Base-by-base conservation (phyloP, 2,113 vertebrate genomes). In the Amphilophus citrinellus region DNA sequence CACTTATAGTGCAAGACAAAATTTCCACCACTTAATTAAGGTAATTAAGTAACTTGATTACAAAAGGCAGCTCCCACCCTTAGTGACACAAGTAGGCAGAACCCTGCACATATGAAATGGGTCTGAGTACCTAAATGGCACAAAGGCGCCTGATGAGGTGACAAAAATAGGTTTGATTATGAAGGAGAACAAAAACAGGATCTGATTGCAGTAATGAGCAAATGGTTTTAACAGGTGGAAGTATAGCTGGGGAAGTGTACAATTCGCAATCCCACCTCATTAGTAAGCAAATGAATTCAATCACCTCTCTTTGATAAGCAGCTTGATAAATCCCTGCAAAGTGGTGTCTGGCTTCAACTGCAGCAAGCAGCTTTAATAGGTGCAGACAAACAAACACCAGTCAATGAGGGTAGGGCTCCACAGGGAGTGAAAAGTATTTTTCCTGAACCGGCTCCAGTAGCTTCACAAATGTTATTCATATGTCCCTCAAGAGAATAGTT, bases 271-370 rank as follows among this genome's bases (percentile, higher is more conserved):
- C 87, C 86, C 83, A 56, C 59, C 87, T 93, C 93, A 92, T 92
- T 93, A 93, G 92, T 86, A 91, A 60, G 85, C 92, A 92, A 92
- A 91, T 93, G 39, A 93, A 94, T 94, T 93, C 90, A 92, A 93
- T 92, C 90, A 86, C 84, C 78, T 86, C 80, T 83, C 87, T 80
- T 88, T 85, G 83, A 84, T 90, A 86, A 90, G 89, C 76, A 6
- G 77, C 88, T 91, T 90, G 92, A 92, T 93, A 90, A 90, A 89
- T 91, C 87, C 89, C 82, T 24, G 84, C 92, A 91, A 95, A 90
- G 91, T 87, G 75, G 81, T 61, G 86, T 81, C 88, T 86, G 91
- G 82, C 83, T 90, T 61, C 76, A 82, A 84, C 87, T 83, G 27
- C 66, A 84, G 81, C 83, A 24, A 87, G 88, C 83, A 35, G 90